A percentile compares a stretch with the other conserved stretches of the same genome.
Conservation (phyloP, 2,113 vertebrate genomes). For the Rutilus rutilus region DNA sequence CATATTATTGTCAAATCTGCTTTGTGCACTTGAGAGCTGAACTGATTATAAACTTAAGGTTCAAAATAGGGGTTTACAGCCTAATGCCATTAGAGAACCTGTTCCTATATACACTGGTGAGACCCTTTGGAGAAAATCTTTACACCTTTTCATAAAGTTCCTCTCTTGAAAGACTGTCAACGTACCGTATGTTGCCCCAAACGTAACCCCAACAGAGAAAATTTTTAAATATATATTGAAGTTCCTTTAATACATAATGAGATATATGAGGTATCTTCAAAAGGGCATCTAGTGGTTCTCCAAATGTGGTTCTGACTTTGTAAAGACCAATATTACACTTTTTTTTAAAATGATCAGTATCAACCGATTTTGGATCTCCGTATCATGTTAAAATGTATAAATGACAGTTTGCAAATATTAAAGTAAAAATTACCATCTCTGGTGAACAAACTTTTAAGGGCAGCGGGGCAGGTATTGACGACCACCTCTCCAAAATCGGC, state of each 20-base stretch:
- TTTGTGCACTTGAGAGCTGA: neutral
- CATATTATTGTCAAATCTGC: neutral
- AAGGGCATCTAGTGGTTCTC: too few relatives aligned
- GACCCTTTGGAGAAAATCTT: neutral
- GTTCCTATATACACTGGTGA: neutral
- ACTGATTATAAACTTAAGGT: neutral
- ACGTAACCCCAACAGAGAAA: neutral
- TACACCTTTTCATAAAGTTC: neutral
- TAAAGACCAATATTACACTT: neutral
- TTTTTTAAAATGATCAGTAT: neutral
- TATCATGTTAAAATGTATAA: neutral
- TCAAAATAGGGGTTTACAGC: neutral
- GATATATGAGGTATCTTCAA: too few relatives aligned
- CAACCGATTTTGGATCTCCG: neutral
- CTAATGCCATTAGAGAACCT: neutral
- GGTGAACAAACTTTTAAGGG: constrained; percentile 68
- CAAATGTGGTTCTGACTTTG: too few relatives aligned
- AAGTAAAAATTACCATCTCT: constrained; percentile 63
- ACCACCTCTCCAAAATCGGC: constrained; percentile 63
- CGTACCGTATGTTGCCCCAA: neutral
- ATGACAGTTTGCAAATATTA: constrained; percentile 1
- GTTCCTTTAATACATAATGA: neutral
- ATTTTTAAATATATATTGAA: neutral
- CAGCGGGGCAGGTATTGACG: constrained; percentile 68
- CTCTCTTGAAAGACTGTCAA: neutral